phyloP scores from a whole-genome alignment of 2,797 vertebrate genomes.

The Pygocentrus nattereri region DNA sequence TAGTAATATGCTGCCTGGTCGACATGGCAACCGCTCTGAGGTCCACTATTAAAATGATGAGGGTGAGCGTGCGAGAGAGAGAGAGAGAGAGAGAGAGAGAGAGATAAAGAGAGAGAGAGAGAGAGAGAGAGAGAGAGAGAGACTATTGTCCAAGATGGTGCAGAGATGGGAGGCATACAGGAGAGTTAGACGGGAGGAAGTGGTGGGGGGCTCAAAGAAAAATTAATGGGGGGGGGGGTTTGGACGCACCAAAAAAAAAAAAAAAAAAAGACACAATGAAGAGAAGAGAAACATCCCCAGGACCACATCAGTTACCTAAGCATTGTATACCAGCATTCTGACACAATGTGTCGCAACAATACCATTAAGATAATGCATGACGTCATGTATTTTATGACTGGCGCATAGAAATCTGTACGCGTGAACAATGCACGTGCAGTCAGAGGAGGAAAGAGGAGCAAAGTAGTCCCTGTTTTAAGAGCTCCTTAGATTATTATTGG shows the following conservation, averaged over 20 bases:
- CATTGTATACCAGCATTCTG: constrained; percentile 66
- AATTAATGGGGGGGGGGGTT: constrained; percentile 61
- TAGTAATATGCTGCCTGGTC: constrained; percentile 97
- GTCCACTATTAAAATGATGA: constrained; percentile 96
- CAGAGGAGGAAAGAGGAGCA: not conserved
- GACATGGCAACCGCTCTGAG: constrained; percentile 99
- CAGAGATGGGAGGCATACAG: constrained; percentile 48
- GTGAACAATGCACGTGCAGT: constrained; percentile 50
- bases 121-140: constrained; percentile 51
- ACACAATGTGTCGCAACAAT: constrained; percentile 70
- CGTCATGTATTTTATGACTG: constrained; percentile 70
- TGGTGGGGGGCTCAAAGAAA: constrained; percentile 53
- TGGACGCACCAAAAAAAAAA: constrained; percentile 59
- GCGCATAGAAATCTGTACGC: constrained; percentile 64
- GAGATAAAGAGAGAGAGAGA: too few relatives aligned
- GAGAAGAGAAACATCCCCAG: constrained; percentile 38
- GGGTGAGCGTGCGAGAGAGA: constrained; percentile 66
- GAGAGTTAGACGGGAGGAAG: constrained; percentile 53
- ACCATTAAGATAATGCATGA: constrained; percentile 77
- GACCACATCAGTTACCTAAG: constrained; percentile 63
- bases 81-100: constrained; percentile 56
- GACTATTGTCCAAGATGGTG: constrained; percentile 36
- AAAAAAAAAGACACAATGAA: constrained; percentile 10
- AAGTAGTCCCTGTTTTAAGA: constrained; percentile 59
- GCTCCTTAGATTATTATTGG: constrained; percentile 67